Conservation (phyloP, 2,797 vertebrate species). For the Mallotus villosus region DNA sequence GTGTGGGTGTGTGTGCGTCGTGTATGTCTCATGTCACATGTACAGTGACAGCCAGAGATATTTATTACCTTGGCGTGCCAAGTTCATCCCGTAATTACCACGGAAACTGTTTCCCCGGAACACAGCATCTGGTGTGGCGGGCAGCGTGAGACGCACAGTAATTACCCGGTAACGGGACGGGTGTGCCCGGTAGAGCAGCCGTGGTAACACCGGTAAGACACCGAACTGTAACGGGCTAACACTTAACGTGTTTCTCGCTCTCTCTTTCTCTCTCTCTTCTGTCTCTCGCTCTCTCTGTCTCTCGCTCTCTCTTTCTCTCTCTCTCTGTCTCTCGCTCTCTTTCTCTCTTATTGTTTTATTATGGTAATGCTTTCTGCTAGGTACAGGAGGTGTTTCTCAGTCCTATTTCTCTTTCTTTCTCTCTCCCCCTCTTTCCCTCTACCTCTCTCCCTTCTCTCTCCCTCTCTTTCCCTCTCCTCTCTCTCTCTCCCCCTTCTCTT, state of each 20-base stretch:
- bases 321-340: too few species aligned
- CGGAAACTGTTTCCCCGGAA: conserved; percentile 53
- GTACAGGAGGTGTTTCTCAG: too few species aligned
- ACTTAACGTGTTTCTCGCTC: neutral
- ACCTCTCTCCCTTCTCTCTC: too few species aligned
- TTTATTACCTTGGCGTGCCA: conserved; percentile 57
- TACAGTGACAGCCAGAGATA: conserved; percentile 32
- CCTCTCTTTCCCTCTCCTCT: too few species aligned
- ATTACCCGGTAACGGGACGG: conserved; percentile 41
- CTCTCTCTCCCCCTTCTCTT: too few species aligned
- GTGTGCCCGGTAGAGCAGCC: neutral
- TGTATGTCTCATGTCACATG: neutral
- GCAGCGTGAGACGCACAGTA: conserved; percentile 49
- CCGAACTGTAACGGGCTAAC: neutral
- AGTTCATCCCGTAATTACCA: conserved; percentile 70
- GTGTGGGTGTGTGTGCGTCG: too few species aligned
- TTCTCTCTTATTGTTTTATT: conserved; percentile 47
- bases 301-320: too few species aligned
- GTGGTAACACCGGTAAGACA: neutral
- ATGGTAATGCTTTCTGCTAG: conserved; percentile 33
- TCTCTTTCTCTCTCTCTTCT: too few species aligned
- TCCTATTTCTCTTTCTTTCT: neutral
- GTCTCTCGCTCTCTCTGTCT: too few species aligned
- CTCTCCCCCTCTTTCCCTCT: neutral
- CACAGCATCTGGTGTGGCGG: conserved; percentile 51